These are phyloP conservation scores for Rhinogobius similis DNA, from an alignment of 2,113 vertebrate species.

Conservation along the genomic window DNA sequence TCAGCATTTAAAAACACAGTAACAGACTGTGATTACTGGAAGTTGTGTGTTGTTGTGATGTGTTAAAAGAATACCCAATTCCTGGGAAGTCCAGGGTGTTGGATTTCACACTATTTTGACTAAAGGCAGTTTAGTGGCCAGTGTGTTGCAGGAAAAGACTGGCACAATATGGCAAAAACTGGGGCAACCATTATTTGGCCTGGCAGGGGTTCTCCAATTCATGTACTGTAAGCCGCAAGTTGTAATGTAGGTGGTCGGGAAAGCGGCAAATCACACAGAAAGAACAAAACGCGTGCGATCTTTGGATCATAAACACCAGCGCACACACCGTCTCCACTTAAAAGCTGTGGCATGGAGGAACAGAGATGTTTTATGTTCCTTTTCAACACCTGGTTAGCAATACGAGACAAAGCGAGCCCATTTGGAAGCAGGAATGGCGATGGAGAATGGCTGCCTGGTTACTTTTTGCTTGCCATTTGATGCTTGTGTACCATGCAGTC, in stretches of 20 bases:
- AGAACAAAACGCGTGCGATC: slow-evolving; percentile 49
- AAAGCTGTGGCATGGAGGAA: slow-evolving; percentile 55
- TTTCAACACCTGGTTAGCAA: slow-evolving; percentile 65
- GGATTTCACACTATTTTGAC: slow-evolving; percentile 38
- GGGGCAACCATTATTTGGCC: slow-evolving; percentile 50
- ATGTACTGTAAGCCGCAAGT: slow-evolving; percentile 18
- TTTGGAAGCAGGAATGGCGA: slow-evolving; percentile 17
- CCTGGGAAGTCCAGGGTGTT: background rate
- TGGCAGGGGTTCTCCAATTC: slow-evolving; percentile 36
- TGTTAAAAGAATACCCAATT: background rate
- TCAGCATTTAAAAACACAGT: background rate
- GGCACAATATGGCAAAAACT: slow-evolving; percentile 19
- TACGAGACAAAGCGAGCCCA: slow-evolving; percentile 34
- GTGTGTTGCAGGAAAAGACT: slow-evolving; percentile 19
- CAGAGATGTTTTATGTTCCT: slow-evolving; percentile 66
- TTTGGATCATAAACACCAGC: slow-evolving; percentile 57
- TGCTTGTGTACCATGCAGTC: slow-evolving; percentile 59
- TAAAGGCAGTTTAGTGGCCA: slow-evolving; percentile 32
- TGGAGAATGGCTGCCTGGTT: slow-evolving; percentile 41
- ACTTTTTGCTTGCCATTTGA: slow-evolving; percentile 46
- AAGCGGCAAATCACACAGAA: slow-evolving; percentile 37
- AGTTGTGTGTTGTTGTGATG: background rate
- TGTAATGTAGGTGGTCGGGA: slow-evolving; percentile 67
- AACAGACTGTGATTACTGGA: background rate
- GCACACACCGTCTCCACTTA: slow-evolving; percentile 38